Conservation (phyloP, 2,113 vertebrate species). For the Gymnarchus niloticus region DNA sequence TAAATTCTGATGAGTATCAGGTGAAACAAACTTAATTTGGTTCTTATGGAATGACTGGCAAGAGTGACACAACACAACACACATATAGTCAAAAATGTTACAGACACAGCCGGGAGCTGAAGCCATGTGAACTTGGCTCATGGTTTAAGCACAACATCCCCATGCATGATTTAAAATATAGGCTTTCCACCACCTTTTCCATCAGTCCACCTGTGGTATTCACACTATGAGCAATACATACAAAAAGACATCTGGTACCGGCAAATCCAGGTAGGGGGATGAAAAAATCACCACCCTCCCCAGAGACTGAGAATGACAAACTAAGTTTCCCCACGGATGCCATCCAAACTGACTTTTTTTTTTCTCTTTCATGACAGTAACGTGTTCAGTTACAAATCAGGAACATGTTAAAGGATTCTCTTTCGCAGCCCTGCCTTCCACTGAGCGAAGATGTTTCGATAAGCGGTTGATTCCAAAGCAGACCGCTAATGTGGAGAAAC, state of each 20-base stretch:
- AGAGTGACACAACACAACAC: no score
- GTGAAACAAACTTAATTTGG: background rate
- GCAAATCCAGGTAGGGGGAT: background rate
- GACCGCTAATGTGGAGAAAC: background rate
- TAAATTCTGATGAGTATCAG: background rate
- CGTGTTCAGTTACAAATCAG: conserved; percentile 1
- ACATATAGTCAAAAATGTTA: no score
- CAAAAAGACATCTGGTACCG: background rate
- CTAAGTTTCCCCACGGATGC: background rate
- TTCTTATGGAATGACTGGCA: background rate
- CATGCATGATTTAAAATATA: no score
- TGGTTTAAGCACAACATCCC: no score
- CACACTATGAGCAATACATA: no score
- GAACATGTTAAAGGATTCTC: background rate
- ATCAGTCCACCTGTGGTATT: no score
- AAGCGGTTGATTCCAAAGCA: background rate
- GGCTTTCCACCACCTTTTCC: background rate
- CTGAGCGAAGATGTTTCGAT: background rate
- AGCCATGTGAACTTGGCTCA: no score
- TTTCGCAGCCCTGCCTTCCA: background rate
- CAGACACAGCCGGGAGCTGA: no score
- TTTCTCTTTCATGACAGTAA: background rate
- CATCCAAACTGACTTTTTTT: background rate
- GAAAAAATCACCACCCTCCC: background rate
- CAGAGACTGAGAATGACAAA: background rate